These are phyloP conservation scores for Liodrosophila aerea DNA, from an alignment of 2,888 invertebrate genomes.

Conservation along the genomic window DNA sequence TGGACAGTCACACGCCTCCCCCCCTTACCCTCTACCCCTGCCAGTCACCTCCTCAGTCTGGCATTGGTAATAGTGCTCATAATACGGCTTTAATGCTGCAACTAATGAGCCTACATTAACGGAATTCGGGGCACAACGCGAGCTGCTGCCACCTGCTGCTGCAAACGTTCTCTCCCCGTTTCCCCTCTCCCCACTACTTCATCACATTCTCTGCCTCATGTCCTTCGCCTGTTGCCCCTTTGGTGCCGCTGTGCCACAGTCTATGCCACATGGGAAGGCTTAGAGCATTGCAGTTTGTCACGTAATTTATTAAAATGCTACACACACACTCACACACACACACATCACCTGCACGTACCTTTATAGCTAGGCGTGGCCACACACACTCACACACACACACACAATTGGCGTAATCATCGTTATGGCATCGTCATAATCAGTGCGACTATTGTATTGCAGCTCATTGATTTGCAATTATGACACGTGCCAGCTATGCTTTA, in stretches of 20 bases:
- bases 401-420: constrained; percentile 76
- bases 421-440: constrained; percentile 72
- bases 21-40: not conserved
- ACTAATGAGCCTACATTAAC: constrained; percentile 77
- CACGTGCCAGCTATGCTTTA: constrained; percentile 59
- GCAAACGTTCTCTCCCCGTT: not conserved
- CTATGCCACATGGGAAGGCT: constrained; percentile 31
- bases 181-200: not conserved
- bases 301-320: constrained; percentile 76
- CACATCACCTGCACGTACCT: constrained; percentile 6
- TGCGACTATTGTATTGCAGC: constrained; percentile 68
- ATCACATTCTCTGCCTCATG: not conserved
- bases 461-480: constrained; percentile 77
- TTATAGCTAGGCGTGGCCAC: constrained; percentile 8
- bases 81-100: constrained; percentile 71
- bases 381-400: constrained; percentile 26
- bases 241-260: not conserved
- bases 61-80: constrained; percentile 42
- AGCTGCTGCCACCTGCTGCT: constrained; percentile 59
- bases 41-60: constrained; percentile 4
- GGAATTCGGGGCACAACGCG: constrained; percentile 47
- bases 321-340: constrained; percentile 47
- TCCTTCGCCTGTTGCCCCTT: not conserved
- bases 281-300: constrained; percentile 71
- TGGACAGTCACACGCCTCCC: not conserved